These are phyloP conservation scores for Chiloscyllium punctatum DNA, from an alignment of 2,797 vertebrate genomes.

Conservation along the genomic window DNA sequence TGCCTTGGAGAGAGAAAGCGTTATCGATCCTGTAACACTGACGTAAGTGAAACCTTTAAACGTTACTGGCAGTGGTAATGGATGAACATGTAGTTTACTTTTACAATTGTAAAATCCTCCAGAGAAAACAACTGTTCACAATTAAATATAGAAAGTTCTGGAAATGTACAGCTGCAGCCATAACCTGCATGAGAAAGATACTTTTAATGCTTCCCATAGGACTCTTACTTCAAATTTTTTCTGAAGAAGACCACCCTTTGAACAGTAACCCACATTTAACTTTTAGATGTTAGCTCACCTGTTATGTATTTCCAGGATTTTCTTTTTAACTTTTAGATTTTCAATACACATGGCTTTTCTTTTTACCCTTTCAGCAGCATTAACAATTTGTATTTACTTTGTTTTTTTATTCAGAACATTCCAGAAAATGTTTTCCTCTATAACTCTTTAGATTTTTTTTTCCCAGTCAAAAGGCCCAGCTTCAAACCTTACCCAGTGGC, in stretches of 20 bases:
- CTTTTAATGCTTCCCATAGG: neutral
- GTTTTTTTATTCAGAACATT: neutral
- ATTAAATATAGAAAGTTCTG: neutral
- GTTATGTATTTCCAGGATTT: neutral
- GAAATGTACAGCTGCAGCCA: neutral
- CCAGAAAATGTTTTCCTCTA: neutral
- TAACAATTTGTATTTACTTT: neutral
- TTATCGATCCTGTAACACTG: slow-evolving; percentile 92
- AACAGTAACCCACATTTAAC: neutral
- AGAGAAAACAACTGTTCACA: neutral
- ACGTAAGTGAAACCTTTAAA: slow-evolving; percentile 72
- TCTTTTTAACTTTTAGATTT: neutral
- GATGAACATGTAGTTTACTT: neutral
- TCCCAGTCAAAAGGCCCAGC: neutral
- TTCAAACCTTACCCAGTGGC: neutral
- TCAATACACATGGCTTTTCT: neutral
- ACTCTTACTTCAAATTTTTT: neutral
- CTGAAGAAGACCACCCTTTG: neutral
- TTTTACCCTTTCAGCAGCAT: neutral
- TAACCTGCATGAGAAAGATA: slow-evolving; percentile 9
- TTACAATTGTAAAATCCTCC: neutral
- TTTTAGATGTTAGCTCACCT: neutral
- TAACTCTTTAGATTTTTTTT: neutral
- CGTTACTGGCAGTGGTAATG: neutral
- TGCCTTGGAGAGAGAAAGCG: slow-evolving; percentile 95